These are phyloP conservation scores for Mellilla xanthometata DNA, from an alignment of 2,888 invertebrate species.

Conservation along the genomic window DNA sequence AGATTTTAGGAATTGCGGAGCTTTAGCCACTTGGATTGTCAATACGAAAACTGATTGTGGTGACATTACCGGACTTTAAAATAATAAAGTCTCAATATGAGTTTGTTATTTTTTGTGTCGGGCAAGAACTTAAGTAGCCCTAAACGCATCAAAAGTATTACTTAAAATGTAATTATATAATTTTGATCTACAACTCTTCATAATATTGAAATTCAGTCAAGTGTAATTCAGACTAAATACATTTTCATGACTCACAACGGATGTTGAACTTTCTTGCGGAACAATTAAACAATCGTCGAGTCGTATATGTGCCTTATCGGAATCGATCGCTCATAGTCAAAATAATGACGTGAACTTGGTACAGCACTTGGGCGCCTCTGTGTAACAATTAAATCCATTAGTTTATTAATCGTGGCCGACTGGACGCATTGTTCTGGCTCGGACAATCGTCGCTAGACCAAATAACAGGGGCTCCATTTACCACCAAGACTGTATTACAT, in stretches of 20 bases:
- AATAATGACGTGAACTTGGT: slow-evolving; percentile 62
- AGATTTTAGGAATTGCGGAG: slow-evolving; percentile 32
- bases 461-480: slow-evolving; percentile 68
- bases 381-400: slow-evolving; percentile 71
- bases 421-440: slow-evolving; percentile 66
- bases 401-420: slow-evolving; percentile 69
- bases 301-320: slow-evolving; percentile 68
- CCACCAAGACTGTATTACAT: slow-evolving; percentile 50
- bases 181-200: too few species aligned
- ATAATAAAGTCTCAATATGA: too few species aligned
- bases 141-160: too few species aligned
- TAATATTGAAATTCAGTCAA: too few species aligned
- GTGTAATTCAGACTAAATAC: too few species aligned
- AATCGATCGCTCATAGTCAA: slow-evolving; percentile 72
- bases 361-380: slow-evolving; percentile 33
- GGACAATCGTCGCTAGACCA: slow-evolving; percentile 78
- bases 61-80: too few species aligned
- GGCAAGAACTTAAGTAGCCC: too few species aligned
- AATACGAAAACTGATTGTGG: too few species aligned
- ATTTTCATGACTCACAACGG: slow-evolving; percentile 35
- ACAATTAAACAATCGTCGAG: slow-evolving; percentile 54
- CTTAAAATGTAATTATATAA: too few species aligned
- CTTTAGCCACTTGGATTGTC: slow-evolving; percentile 1
- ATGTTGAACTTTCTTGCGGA: slow-evolving; percentile 58
- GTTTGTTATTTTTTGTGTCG: too few species aligned